Evolutionary conservation across 1,140 invertebrate genomes (phyloP), one percentile per base, ranked within the genome.

Genomic region (Leptinotarsa defecta): DNA sequence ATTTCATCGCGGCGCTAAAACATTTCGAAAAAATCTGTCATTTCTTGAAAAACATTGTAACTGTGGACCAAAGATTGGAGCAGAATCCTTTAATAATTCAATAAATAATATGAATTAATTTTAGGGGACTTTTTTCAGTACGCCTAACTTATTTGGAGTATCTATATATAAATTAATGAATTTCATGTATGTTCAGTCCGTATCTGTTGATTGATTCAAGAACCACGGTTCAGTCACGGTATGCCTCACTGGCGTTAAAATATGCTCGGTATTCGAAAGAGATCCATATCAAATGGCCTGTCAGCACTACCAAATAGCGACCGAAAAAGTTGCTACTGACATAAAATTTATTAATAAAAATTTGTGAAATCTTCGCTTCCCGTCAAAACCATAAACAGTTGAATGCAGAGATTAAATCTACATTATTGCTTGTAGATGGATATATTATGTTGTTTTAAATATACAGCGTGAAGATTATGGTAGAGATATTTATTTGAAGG

Each of bases 221-320:
- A 15, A 22, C 64, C 20, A 65, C 17, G 17, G 64, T 62, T 15
- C 64, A 24, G 27, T 13, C 64, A 19, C 22, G 64, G 64, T 20
- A 8, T 65, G 64, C 64, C 20, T 22, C 27, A 22, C 20, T 65
- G 20, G 13, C 64, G 64, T 65, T 17, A 20, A 65, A 65, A 27
- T 65, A 65, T 65, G 11, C 64, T 13, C 27, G 64, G 64, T 34
- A 65, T 65, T n/a, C 64, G n/a, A 65, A 24, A 34, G 64, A 65
- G 64, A 65, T 65, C 64, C 64, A 20, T 65, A 65, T 65, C 64
- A 34, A 65, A 65, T 65, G 27, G 64, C 27, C 64, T 65, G 64
- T 65, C 64, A 24, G 20, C 64, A 65, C 64, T 65, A 65, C 64
- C 64, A 65, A 65, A 65, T 65, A 24, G 22, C 64, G 27, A 22